Percentiles rank a stretch among this genome's conserved stretches.
phyloP scores from a whole-genome alignment of 2,888 invertebrate species.

The Malthinus seriepunctatus region DNA sequence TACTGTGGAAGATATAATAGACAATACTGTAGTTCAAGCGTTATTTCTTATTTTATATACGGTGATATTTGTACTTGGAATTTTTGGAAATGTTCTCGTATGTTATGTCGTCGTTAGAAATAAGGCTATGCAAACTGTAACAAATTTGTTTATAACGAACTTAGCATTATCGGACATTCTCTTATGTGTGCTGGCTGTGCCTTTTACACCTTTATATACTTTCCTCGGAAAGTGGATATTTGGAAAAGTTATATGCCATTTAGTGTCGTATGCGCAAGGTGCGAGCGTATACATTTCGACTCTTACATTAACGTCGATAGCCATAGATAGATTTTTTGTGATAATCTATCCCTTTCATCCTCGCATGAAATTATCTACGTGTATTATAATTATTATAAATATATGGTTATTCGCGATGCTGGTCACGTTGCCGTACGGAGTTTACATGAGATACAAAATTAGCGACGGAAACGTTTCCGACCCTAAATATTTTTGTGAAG shows the following conservation, averaged over 20 bases:
- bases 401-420: slow-evolving; percentile 91
- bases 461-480: slow-evolving; percentile 42
- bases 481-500: slow-evolving; percentile 70
- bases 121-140: slow-evolving; percentile 96
- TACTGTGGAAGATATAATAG: slow-evolving; percentile 59
- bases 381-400: slow-evolving; percentile 80
- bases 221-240: slow-evolving; percentile 93
- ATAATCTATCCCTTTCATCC: slow-evolving; percentile 96
- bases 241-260: slow-evolving; percentile 86
- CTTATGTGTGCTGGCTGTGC: slow-evolving; percentile 90
- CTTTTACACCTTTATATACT: slow-evolving; percentile 94
- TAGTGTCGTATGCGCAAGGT: slow-evolving; percentile 92
- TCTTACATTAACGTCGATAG: slow-evolving; percentile 94
- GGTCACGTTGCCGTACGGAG: slow-evolving; percentile 89
- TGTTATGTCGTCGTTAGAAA: slow-evolving; percentile 93
- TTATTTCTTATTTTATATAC: slow-evolving; percentile 79
- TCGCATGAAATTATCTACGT: slow-evolving; percentile 86
- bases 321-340: slow-evolving; percentile 95
- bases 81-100: slow-evolving; percentile 88
- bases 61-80: slow-evolving; percentile 84
- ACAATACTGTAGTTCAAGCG: slow-evolving; percentile 69
- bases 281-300: slow-evolving; percentile 98
- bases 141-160: slow-evolving; percentile 96
- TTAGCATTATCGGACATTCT: slow-evolving; percentile 93
- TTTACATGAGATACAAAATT: slow-evolving; percentile 72